A percentile compares a stretch with the other conserved stretches of the same genome.
Conservation (phyloP, 2,888 invertebrate species). For the Agrochola litura region DNA sequence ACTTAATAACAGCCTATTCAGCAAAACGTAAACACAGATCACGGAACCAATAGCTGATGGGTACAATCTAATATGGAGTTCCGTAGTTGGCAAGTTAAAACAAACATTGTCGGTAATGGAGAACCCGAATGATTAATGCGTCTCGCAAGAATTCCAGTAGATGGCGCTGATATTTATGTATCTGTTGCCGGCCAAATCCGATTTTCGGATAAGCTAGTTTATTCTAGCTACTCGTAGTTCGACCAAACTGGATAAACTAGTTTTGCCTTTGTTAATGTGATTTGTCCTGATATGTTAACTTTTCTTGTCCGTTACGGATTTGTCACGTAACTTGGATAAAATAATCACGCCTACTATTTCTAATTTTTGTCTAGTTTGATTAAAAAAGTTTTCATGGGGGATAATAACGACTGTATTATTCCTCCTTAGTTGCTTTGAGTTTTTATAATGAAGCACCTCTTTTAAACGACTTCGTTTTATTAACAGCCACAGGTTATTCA, state of each 20-base stretch:
- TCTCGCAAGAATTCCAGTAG: conserved; percentile 68
- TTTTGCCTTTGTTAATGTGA: conserved; percentile 33
- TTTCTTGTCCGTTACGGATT: conserved; percentile 6
- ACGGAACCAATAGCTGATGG: conserved; percentile 62
- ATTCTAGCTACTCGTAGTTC: conserved; percentile 21
- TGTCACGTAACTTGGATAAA: conserved; percentile 18
- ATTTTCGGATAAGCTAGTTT: conserved; percentile 49
- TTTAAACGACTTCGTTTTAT: neutral
- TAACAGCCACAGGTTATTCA: neutral
- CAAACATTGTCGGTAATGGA: conserved; percentile 77
- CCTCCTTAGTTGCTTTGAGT: neutral
- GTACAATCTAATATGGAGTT: conserved; percentile 69
- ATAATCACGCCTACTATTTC: neutral
- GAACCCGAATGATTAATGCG: conserved; percentile 76
- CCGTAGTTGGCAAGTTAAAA: conserved; percentile 74
- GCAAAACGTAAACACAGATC: conserved; percentile 61
- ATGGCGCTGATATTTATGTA: conserved; percentile 64
- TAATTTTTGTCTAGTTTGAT: neutral
- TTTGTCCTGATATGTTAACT: conserved; percentile 34
- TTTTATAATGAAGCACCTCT: neutral
- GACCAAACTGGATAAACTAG: conserved; percentile 21
- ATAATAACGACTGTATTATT: neutral
- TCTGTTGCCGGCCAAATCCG: conserved; percentile 60
- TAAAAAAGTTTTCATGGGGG: neutral
- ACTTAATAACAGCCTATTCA: conserved; percentile 64